Evolutionary conservation across 2,797 vertebrate species (phyloP).

Genomic region (Tokudaia tokunoshimensis): DNA sequence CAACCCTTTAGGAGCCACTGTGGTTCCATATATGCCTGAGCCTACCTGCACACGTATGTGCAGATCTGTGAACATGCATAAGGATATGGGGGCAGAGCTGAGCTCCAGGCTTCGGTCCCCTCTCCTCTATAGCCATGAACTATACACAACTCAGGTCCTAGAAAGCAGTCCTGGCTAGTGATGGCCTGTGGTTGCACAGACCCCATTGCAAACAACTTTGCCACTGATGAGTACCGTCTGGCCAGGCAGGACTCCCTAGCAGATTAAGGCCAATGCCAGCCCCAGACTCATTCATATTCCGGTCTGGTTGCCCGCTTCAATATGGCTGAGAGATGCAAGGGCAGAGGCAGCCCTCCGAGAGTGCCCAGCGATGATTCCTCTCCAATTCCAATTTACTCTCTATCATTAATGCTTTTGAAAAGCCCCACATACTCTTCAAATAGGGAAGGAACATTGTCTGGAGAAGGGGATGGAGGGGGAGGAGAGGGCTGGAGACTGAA

Average conservation of each 20-base stretch:
- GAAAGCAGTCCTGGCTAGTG: not conserved
- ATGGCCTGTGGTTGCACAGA: accelerated
- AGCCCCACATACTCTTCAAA: constrained; percentile 80
- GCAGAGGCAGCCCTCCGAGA: constrained; percentile 86
- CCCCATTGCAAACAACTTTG: constrained; percentile 55
- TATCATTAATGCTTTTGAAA: constrained; percentile 89
- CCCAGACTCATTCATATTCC: constrained; percentile 86
- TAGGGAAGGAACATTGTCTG: constrained; percentile 56
- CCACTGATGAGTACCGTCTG: not conserved
- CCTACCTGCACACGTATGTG: not conserved
- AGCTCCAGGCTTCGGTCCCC: accelerated
- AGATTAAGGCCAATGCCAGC: constrained; percentile 56
- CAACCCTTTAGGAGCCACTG: not conserved
- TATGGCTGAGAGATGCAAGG: constrained; percentile 82
- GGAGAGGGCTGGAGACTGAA: not conserved
- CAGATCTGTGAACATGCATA: not conserved
- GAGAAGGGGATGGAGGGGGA: not conserved
- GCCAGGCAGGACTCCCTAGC: constrained; percentile 54
- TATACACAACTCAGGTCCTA: not conserved
- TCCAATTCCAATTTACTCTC: constrained; percentile 88
- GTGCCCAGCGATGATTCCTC: constrained; percentile 85
- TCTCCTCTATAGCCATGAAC: not conserved
- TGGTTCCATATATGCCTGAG: not conserved
- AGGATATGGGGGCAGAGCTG: not conserved
- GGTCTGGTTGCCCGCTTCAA: constrained; percentile 80